Evolutionary conservation across 1,140 invertebrate species (phyloP), one percentile per base, ranked within the genome.

Genomic region (Sinella curviseta): DNA sequence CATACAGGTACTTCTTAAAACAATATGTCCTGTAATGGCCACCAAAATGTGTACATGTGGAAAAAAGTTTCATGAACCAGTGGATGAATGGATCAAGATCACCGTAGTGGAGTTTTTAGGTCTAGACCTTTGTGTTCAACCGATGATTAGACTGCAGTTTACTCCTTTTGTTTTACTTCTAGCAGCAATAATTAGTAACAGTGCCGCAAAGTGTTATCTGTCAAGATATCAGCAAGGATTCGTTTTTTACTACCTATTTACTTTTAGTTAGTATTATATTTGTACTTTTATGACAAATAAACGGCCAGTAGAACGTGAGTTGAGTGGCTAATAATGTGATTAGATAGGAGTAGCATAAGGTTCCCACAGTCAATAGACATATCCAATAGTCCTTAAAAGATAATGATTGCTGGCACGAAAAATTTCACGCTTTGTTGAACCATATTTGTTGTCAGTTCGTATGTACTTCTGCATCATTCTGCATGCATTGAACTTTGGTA

Each of bases 71-170:
- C 26, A 70, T 70, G 65, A 70, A 33, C 65, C 65, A 70, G 65
- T 70, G 65, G 65, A 30, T 70, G 28, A 70, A 70, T 2, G 31
- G 65, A 70, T 70, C 65, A 70, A 70, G 65, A 70, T 70, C 65
- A 33, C 57, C 4, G 4, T 17, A 12, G 31, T n/a, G 30, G 8
- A 70, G 31, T 30, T 70, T 31, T 3, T 70, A 33, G 65, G 65
- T 70, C 65, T 70, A 70, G 65, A 70, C 65, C 65, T 70, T 70
- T 33, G 12, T 33, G 31, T 33, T 4, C 65, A 70, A 31, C 65
- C 14, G 31, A 70, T 70, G 3, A 33, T 14, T 3, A 70, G n/a
- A 31, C 24, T n/a, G 24, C 24, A 65, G 57, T 26, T 65, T 8
- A n/a, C n/a, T n/a, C n/a, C n/a, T n/a, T n/a, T n/a, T n/a, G n/a